Base-by-base conservation (phyloP, 2,113 vertebrate species). In the Rattus rattus region DNA sequence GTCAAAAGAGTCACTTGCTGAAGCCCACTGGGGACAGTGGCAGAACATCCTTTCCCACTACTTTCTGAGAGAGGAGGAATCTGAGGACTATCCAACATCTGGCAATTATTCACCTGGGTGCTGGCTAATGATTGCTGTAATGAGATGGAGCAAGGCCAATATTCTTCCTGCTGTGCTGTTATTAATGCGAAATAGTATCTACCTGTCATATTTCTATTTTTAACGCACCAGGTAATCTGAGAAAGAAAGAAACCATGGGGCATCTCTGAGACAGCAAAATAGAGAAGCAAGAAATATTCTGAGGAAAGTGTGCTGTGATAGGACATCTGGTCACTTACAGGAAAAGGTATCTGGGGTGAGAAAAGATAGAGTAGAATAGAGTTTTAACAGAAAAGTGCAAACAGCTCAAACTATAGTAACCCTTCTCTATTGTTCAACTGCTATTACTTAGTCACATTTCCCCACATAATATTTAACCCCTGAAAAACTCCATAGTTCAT, bases 71-170 rank as follows among this genome's bases (percentile, higher is more conserved):
- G 59, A 19, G 24, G 72, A 96, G 30, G 87, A 77, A 77, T 83
- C 28, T 87, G 69, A 90, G 39, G 47, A 83, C 65, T 93, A 94
- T n/a, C 73, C 54, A 97, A 91, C 92, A 96, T 93, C 95, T 97
- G 81, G 87, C 76, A 95, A 95, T 97, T 96, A 95, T 77, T 96
- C 77, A 97, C 95, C 90, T 96, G 92, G 92, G 93, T 88, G 72
- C 88, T 95, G 43, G 92, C 87, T 97, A 97, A 88, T 97, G 91
- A 94, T 81, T 81, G 65, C 89, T 22, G 47, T 96, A 96, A 98
- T 97, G 77, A 96, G 93, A 94, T 96, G 89, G 73, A 96, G 73
- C 94, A 96, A 83, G 63, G 94, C 84, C 96, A 97, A 43, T 92
- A 39, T 89, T 96, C 91, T 92, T 91, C 93, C 77, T 95, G 85